Percentiles rank a stretch among this genome's conserved stretches.
Conservation (phyloP, 2,888 invertebrate genomes). For the Entomobrya proxima region DNA sequence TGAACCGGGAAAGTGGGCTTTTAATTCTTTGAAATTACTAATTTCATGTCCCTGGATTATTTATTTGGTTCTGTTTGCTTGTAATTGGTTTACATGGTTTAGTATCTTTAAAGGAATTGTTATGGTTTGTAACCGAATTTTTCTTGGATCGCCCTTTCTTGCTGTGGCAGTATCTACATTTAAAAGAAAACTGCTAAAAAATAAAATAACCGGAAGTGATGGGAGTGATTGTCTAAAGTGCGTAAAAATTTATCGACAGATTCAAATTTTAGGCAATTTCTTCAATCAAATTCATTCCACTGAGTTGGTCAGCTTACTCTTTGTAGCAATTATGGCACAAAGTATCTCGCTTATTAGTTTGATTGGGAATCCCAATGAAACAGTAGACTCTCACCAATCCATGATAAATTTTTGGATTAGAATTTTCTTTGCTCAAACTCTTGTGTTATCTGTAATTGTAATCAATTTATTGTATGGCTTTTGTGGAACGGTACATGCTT, state of each 20-base stretch:
- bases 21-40: not conserved
- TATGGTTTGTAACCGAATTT: not conserved
- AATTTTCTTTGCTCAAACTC: not conserved
- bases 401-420: not conserved
- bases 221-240: not conserved
- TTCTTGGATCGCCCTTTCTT: not conserved
- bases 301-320: not conserved
- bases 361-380: not conserved
- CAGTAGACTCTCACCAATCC: not conserved
- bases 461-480: not conserved
- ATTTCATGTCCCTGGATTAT: not conserved
- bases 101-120: not conserved
- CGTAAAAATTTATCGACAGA: not conserved
- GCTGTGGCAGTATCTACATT: not conserved
- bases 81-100: not conserved
- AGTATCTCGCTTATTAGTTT: not conserved
- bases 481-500: not conserved
- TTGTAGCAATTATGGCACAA: not conserved
- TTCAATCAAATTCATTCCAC: not conserved
- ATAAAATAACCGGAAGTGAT: no score
- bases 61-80: not conserved
- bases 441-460: not conserved
- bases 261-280: not conserved
- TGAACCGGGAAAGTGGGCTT: not conserved
- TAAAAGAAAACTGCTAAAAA: not conserved